A percentile compares a stretch with the other conserved stretches of the same genome.
Conservation (phyloP, 2,113 vertebrate species). For the Dinomys branickii region DNA sequence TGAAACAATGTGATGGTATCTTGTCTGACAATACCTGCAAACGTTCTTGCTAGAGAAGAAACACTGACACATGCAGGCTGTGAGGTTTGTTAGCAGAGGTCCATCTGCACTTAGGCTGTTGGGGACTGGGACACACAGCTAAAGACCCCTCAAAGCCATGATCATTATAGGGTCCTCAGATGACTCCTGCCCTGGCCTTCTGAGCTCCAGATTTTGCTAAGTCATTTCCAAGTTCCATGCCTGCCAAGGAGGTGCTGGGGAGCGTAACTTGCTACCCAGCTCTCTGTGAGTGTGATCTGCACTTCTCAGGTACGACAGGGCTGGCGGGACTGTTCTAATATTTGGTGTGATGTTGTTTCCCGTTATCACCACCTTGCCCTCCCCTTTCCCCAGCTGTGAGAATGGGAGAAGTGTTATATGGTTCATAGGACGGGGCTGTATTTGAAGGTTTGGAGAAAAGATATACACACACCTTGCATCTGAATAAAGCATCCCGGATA, state of each 20-base stretch:
- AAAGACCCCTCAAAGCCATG: neutral
- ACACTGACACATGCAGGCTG: neutral
- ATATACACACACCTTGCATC: constrained; percentile 55
- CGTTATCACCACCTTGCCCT: constrained; percentile 84
- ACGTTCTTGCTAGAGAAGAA: neutral
- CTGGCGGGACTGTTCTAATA: constrained; percentile 85
- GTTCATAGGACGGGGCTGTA: constrained; percentile 82
- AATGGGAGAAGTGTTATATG: constrained; percentile 85
- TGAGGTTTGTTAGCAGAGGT: neutral
- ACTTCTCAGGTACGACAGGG: constrained; percentile 87
- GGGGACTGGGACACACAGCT: neutral
- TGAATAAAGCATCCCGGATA: neutral
- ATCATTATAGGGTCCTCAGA: neutral
- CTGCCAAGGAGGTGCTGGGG: constrained; percentile 77
- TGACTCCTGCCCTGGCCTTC: constrained; percentile 32
- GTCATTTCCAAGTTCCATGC: constrained; percentile 80
- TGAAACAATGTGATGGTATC: neutral
- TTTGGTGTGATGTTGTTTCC: constrained; percentile 88
- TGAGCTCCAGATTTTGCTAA: constrained; percentile 76
- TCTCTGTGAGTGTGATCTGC: constrained; percentile 84
- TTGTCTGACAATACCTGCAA: neutral
- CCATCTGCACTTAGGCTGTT: neutral
- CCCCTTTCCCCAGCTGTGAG: constrained; percentile 84
- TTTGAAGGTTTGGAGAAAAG: constrained; percentile 63
- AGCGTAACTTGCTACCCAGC: constrained; percentile 77